A percentile compares a stretch with the other conserved stretches of the same genome.
Conservation (phyloP, 2,113 vertebrate genomes). For the Nesogale talazaci region DNA sequence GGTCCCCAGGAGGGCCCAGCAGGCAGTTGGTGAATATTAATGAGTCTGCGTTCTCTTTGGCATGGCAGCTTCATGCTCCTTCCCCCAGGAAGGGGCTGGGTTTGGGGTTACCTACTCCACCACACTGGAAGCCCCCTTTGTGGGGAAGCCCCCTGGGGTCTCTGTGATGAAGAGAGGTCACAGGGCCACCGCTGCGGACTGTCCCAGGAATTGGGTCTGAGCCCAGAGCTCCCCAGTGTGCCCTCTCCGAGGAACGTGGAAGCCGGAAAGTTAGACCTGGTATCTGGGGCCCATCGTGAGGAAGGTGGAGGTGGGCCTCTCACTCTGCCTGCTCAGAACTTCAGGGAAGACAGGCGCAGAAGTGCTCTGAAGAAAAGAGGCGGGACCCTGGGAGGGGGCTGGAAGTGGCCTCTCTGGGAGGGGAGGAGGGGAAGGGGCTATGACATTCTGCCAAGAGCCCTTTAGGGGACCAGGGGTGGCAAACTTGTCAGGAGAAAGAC, state of each 20-base stretch:
- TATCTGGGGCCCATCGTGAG: too few relatives aligned
- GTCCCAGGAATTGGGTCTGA: not conserved
- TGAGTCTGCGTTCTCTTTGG: not conserved
- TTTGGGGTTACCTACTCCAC: not conserved
- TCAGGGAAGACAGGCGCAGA: too few relatives aligned
- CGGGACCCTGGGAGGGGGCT: too few relatives aligned
- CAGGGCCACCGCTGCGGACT: accelerated
- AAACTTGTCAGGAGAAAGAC: not conserved
- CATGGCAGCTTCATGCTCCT: not conserved
- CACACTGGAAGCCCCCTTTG: not conserved
- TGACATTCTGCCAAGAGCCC: not conserved
- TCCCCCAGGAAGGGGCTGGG: not conserved
- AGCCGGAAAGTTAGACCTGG: too few relatives aligned
- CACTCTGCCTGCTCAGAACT: too few relatives aligned
- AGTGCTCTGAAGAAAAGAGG: not conserved
- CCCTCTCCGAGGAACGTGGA: not conserved
- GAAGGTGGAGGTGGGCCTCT: too few relatives aligned
- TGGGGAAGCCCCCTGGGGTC: not conserved
- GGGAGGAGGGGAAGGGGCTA: not conserved
- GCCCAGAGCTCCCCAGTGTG: accelerated
- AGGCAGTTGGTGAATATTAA: slow-evolving; percentile 18
- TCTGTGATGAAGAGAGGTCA: too few relatives aligned
- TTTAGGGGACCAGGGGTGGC: too few relatives aligned
- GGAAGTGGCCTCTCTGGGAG: not conserved
- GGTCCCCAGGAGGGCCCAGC: not conserved